Conservation (phyloP, 2,113 vertebrate genomes). For the Peucedramus taeniatus region DNA sequence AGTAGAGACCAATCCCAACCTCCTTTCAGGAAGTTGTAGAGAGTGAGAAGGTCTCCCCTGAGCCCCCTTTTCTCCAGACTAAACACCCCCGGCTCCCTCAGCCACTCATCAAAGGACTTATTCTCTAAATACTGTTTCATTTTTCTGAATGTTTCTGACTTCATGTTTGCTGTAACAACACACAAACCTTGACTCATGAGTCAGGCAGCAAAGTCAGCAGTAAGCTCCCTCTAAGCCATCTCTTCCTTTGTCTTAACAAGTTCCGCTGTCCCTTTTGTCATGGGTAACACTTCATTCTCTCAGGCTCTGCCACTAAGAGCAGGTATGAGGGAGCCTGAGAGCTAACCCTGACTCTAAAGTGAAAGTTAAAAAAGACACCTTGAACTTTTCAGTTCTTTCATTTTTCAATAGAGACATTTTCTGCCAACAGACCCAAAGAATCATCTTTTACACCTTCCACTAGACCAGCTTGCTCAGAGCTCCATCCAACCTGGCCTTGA, state of each 20-base stretch:
- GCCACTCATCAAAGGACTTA: background rate
- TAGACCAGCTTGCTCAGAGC: background rate
- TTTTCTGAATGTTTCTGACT: background rate
- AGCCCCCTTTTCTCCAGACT: background rate
- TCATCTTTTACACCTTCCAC: background rate
- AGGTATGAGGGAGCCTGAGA: background rate
- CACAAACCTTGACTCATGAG: too few relatives aligned
- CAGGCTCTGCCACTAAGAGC: background rate
- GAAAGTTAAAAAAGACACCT: background rate
- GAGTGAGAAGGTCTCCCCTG: background rate
- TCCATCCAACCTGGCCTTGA: background rate
- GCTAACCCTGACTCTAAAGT: background rate
- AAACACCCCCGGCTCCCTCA: background rate
- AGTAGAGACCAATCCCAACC: too few relatives aligned
- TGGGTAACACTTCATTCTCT: background rate
- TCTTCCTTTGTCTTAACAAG: background rate
- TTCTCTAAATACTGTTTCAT: background rate
- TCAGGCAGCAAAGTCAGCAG: background rate
- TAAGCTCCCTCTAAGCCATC: background rate
- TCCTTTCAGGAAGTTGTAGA: background rate
- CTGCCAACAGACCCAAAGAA: background rate
- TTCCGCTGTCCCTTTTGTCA: background rate
- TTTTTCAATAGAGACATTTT: background rate
- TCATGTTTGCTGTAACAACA: background rate
- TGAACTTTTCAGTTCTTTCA: background rate